Base-by-base conservation (phyloP, 2,113 vertebrate genomes). In the Paramormyrops kingsleyae region DNA sequence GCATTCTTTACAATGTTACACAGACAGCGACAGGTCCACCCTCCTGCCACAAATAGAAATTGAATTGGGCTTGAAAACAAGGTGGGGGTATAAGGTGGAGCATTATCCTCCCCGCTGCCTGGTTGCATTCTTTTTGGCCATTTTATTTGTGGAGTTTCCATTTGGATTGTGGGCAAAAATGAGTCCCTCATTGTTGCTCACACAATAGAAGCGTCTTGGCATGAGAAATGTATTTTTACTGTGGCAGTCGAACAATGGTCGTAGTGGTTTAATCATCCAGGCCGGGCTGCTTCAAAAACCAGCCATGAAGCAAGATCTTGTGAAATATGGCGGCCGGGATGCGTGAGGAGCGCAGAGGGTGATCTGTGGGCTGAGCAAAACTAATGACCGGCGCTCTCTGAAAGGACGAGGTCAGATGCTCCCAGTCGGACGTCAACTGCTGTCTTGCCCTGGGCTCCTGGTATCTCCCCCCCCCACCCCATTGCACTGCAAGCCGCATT, bases 201-300 rank as follows among this genome's bases (percentile, higher is more conserved):
- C 85, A 87, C 85, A 87, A 87, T 87, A 53, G 85, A 87, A 87
- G 50, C 15, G 85, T 87, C 47, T 39, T 53, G 85, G 50, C 50
- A 53, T 53, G 50, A 53, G 49, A 35, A 56, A 39, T 87, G 12
- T 87, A 87, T 87, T 87, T 84, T 87, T 87, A 39, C 50, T 4
- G 8, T 53, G 27, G 31, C 85, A 35, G 85, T 13, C 5, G 15
- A 87, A 87, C 85, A 87, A 87, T 87, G 85, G 49, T 35, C 27
- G 8, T 39, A 53, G 31, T 52, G 5, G 85, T 53, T 87, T 87
- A 53, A 87, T 87, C 50, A 87, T 13, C n/a, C 46, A 53, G 46
- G 84, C 49, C 35, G 27, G 27, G 47, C 27, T 50, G 49, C 21
- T 50, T 87, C n/a, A 6, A 8, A 87, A 53, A 53, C 50, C 50